These are phyloP conservation scores for Aquatica leii DNA, from an alignment of 2,888 invertebrate genomes.

Conservation along the genomic window DNA sequence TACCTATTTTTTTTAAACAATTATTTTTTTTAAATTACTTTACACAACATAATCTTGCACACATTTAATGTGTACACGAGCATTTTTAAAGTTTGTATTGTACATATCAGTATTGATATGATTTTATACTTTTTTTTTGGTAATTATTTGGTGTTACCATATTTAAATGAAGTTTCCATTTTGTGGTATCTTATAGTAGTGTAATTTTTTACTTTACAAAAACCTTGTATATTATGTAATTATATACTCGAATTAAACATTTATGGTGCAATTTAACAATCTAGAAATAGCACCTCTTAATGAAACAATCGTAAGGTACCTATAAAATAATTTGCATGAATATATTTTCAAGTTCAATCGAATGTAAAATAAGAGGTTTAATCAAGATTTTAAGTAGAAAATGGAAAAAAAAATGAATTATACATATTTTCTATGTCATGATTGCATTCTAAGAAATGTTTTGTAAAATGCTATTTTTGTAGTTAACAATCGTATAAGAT, in stretches of 20 bases:
- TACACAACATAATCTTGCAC: too few relatives aligned
- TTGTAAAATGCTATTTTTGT: slow-evolving; percentile 36
- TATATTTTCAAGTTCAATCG: too few relatives aligned
- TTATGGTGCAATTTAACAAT: slow-evolving; percentile 3
- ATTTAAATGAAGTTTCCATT: too few relatives aligned
- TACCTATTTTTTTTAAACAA: too few relatives aligned
- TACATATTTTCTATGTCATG: slow-evolving; percentile 13
- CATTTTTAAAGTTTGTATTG: too few relatives aligned
- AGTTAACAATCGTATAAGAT: slow-evolving; percentile 28
- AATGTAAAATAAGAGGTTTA: too few relatives aligned
- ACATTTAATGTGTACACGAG: too few relatives aligned
- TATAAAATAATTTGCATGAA: background rate
- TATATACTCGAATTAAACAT: background rate
- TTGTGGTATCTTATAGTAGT: too few relatives aligned
- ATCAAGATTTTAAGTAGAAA: slow-evolving; percentile 2
- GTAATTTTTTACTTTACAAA: background rate
- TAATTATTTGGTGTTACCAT: too few relatives aligned
- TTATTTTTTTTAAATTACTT: too few relatives aligned
- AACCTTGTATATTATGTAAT: slow-evolving; percentile 9
- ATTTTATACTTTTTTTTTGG: too few relatives aligned
- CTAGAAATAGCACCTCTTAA: slow-evolving; percentile 4
- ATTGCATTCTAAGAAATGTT: slow-evolving; percentile 18
- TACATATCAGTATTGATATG: too few relatives aligned
- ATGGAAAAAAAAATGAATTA: background rate
- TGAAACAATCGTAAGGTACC: background rate